A percentile compares a stretch with the other conserved stretches of the same genome.
These are phyloP conservation scores for Gallirallus australis DNA, from an alignment of 2,797 vertebrate species.

Conservation along the genomic window DNA sequence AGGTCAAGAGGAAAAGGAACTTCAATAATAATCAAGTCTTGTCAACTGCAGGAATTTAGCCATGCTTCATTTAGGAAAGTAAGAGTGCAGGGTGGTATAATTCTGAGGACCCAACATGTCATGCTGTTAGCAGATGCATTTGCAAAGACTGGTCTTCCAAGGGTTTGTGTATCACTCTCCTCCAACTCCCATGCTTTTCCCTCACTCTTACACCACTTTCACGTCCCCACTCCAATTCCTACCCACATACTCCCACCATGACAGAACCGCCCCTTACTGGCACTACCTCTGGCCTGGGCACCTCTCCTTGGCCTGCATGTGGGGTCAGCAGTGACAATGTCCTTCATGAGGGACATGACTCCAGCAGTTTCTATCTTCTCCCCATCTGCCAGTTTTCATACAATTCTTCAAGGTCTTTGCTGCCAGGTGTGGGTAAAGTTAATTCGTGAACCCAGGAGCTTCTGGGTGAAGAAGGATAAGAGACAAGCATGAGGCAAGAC, in stretches of 20 bases:
- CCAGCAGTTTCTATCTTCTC: neutral
- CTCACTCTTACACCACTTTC: rapidly evolving
- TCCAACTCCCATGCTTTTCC: neutral
- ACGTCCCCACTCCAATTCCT: neutral
- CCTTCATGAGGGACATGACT: rapidly evolving
- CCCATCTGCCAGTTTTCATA: neutral
- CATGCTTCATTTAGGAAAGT: neutral
- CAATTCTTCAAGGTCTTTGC: neutral
- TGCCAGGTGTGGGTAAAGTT: neutral
- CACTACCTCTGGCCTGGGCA: neutral
- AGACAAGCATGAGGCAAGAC: neutral
- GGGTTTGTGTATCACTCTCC: neutral
- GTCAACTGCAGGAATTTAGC: neutral
- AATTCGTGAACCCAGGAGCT: neutral
- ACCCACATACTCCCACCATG: rapidly evolving
- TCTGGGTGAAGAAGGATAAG: neutral
- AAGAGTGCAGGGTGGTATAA: neutral
- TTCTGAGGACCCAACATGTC: neutral
- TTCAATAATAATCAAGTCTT: neutral
- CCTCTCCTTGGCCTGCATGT: rapidly evolving
- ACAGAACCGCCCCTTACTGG: neutral
- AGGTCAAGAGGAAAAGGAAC: neutral
- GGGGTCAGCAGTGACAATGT: rapidly evolving
- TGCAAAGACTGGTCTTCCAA: neutral
- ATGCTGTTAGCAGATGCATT: rapidly evolving